Evolutionary conservation across 2,797 vertebrate genomes (phyloP), one percentile per base, ranked within the genome.

Genomic region (Arnoldichthys spilopterus): DNA sequence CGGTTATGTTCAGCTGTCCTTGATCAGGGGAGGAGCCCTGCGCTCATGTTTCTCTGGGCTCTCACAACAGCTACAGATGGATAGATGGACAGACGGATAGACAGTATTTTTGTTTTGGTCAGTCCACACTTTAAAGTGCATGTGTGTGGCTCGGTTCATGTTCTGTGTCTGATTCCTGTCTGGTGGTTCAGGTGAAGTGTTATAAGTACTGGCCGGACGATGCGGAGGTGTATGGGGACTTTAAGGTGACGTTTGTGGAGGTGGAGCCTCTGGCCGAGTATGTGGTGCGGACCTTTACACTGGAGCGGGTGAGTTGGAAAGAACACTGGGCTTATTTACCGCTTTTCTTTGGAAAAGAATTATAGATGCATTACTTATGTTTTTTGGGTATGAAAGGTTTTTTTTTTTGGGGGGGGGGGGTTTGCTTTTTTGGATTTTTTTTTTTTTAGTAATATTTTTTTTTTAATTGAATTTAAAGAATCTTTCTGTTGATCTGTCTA

Each of bases 171-270:
- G 28, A 72, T 22, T 72, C 30, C 34, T 64, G 58, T 18, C 5
- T 85, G 85, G 84, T 30, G 82, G 26, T 89, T 86, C 90, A 99
- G 98, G 97, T 99, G 22, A 99, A 99, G 81, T 99, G 98, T 86
- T 99, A 98, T 85, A 99, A 99, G 84, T 99, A 99, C 84, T 99
- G 98, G 98, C 98, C 98, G 26, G 98, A 99, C 4, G 97, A 98
- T 85, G 97, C 97, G 3, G 98, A 99, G 87, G 95, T 99, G 85
- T 99, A 98, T 51, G 97, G 97, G 30, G 98, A 99, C 89, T 99
- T 99, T 91, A 99, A 99, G 92, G 97, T 99, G 88, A 96, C 96
- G 0, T 99, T 98, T 76, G 88, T 99, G 79, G 98, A 99, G 91
- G 94, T 98, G 83, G 98, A 99, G 79, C 98, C 97, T 66, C 95